A percentile compares a stretch with the other conserved stretches of the same genome.
Conservation (phyloP, 2,113 vertebrate genomes). For the Triplophysa siluroides region DNA sequence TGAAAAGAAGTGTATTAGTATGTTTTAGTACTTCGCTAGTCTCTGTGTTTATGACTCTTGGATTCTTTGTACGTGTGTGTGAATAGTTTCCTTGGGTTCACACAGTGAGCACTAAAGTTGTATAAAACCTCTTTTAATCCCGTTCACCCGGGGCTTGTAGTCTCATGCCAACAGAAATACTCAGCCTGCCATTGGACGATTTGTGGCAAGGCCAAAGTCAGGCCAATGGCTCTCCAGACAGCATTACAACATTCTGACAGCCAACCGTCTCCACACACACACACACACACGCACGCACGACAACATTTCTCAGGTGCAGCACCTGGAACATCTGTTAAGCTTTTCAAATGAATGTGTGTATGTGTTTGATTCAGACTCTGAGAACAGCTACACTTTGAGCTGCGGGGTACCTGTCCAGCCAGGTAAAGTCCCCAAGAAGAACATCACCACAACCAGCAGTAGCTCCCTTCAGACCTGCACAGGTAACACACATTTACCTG, state of each 20-base stretch:
- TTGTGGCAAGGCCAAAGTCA: constrained; percentile 41
- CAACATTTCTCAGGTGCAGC: constrained; percentile 35
- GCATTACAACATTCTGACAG: constrained; percentile 35
- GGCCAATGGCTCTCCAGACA: constrained; percentile 47
- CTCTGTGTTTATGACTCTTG: constrained; percentile 22
- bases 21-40: constrained; percentile 26
- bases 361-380: constrained; percentile 78
- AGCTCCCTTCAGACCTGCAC: constrained; percentile 75
- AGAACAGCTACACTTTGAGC: constrained; percentile 90
- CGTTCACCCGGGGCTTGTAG: constrained; percentile 31
- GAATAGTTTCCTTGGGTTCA: constrained; percentile 49
- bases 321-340: constrained; percentile 12
- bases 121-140: constrained; percentile 54
- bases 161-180: constrained; percentile 61
- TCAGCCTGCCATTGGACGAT: constrained; percentile 38
- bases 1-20: constrained; percentile 18
- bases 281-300: neutral
- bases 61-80: constrained; percentile 39
- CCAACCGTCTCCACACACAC: constrained; percentile 19
- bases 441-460: constrained; percentile 64
- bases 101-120: constrained; percentile 44
- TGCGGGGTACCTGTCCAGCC: constrained; percentile 83
- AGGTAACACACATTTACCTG: constrained; percentile 67
- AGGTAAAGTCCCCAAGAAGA: constrained; percentile 78
- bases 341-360: constrained; percentile 16